Conservation (phyloP, 2,888 invertebrate genomes). For the Octonoba sinensis region DNA sequence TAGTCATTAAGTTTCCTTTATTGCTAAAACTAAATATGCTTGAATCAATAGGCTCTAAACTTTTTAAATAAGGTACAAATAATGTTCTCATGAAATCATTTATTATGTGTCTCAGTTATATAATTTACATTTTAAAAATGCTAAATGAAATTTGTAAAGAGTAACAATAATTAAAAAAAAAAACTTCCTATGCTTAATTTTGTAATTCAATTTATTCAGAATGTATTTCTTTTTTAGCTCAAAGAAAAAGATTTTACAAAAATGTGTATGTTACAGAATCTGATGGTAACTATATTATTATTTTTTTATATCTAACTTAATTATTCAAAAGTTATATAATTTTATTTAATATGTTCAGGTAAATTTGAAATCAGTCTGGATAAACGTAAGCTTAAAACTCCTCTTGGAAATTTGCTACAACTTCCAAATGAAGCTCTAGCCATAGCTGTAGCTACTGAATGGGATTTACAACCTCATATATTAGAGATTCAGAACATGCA, state of each 20-base stretch:
- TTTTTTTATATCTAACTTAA: constrained; percentile 1
- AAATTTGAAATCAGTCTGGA: constrained; percentile 85
- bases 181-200: background rate
- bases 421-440: constrained; percentile 90
- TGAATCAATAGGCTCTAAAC: too few species aligned
- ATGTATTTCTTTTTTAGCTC: constrained; percentile 30
- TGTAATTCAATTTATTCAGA: background rate
- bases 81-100: too few species aligned
- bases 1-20: too few species aligned
- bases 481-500: constrained; percentile 89
- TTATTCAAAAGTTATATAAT: background rate
- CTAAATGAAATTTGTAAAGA: too few species aligned
- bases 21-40: too few species aligned
- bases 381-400: constrained; percentile 90
- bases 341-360: constrained; percentile 37
- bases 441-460: constrained; percentile 92
- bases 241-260: constrained; percentile 66
- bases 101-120: too few species aligned
- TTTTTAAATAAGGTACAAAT: too few species aligned
- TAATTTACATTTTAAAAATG: too few species aligned
- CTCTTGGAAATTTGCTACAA: constrained; percentile 82
- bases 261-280: constrained; percentile 63
- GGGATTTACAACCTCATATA: constrained; percentile 86
- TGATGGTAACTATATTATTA: constrained; percentile 35
- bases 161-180: too few species aligned